These are phyloP conservation scores for Digitonthophagus gazella DNA, from an alignment of 2,888 invertebrate genomes.

Conservation along the genomic window DNA sequence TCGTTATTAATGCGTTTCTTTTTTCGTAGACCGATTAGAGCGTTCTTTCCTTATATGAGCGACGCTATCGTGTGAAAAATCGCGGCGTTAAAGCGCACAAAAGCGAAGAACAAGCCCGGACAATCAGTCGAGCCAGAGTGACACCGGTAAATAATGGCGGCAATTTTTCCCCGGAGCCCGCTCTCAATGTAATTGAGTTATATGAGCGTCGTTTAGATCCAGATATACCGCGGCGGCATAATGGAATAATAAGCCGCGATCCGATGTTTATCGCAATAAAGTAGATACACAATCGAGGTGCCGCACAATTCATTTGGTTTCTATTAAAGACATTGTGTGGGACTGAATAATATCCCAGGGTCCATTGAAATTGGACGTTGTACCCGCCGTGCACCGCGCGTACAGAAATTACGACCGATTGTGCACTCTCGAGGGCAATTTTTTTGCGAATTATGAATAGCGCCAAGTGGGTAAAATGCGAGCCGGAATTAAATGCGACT, in stretches of 20 bases:
- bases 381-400: neutral
- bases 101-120: neutral
- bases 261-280: slow-evolving; percentile 14
- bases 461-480: neutral
- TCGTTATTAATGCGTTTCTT: neutral
- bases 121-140: slow-evolving; percentile 5
- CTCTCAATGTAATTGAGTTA: slow-evolving; percentile 16
- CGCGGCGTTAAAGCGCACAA: neutral
- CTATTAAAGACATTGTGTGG: slow-evolving; percentile 17
- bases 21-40: neutral
- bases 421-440: neutral
- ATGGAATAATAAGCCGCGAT: slow-evolving; percentile 7
- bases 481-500: neutral
- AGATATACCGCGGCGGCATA: slow-evolving; percentile 9
- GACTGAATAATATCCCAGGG: slow-evolving; percentile 1
- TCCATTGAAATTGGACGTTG: slow-evolving; percentile 7
- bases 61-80: neutral
- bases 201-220: slow-evolving; percentile 14
- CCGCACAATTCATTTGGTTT: slow-evolving; percentile 8
- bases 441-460: neutral
- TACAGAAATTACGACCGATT: neutral
- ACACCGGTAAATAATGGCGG: slow-evolving; percentile 12
- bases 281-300: slow-evolving; percentile 14
- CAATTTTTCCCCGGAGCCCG: slow-evolving; percentile 8
- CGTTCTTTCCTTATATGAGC: neutral